A percentile compares a stretch with the other conserved stretches of the same genome.
These are phyloP conservation scores for Stomatorhinus walkeri DNA, from an alignment of 2,797 vertebrate species.

Conservation along the genomic window DNA sequence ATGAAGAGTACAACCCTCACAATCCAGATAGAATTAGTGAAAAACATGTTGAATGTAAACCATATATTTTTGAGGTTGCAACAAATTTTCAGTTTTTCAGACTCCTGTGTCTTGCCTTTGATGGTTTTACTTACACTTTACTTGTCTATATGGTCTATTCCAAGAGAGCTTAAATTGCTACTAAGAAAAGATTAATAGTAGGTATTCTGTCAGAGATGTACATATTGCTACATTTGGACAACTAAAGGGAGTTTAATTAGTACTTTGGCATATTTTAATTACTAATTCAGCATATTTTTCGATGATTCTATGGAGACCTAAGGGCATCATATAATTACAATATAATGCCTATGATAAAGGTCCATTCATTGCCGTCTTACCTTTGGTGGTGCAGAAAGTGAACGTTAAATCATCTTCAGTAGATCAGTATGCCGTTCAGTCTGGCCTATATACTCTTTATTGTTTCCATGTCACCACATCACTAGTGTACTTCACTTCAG, in stretches of 20 bases:
- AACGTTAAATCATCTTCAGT: background rate
- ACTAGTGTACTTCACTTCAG: background rate
- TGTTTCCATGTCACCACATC: background rate
- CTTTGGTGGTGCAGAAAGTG: background rate
- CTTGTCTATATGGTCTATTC: background rate
- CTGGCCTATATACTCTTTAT: background rate
- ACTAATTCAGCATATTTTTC: background rate
- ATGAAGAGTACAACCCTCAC: background rate
- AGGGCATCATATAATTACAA: background rate
- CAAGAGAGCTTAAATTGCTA: background rate
- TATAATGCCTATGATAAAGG: background rate
- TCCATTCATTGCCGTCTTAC: background rate
- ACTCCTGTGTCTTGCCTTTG: background rate
- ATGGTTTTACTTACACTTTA: background rate
- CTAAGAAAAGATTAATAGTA: background rate
- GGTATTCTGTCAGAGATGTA: background rate
- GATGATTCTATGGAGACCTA: background rate
- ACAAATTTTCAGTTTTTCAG: background rate
- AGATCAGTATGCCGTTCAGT: background rate
- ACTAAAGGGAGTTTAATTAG: background rate
- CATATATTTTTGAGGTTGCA: background rate
- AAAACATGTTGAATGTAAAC: background rate
- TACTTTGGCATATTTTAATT: background rate
- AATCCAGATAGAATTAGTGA: background rate
- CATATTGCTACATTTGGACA: background rate